Evolutionary conservation across 2,113 vertebrate genomes (phyloP), one percentile per base, ranked within the genome.

Genomic region (Serilophus lunatus): DNA sequence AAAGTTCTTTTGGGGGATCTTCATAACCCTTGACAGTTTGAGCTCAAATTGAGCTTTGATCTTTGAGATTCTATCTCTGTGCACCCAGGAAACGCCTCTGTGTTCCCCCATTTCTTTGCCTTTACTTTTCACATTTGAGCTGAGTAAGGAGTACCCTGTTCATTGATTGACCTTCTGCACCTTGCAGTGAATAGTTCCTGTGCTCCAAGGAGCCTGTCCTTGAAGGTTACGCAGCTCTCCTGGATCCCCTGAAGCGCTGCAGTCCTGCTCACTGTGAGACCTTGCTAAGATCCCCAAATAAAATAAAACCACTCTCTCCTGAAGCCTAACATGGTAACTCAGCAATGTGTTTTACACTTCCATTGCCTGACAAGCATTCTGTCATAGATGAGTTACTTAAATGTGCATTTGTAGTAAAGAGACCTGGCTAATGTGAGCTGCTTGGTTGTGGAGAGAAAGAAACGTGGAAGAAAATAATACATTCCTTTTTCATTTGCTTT

Each of bases 401-500:
- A 65, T 12, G 51, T 12, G 15, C 65, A 51, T 93, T 79, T 86
- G 8, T 56, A 64, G n/a, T 64, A 74, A n/a, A 68, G 8, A 78
- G 33, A 44, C 29, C 54, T 63, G 29, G 59, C 23, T 88, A 72
- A 80, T 12, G 9, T 12, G 57, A 93, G 35, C 23, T 72, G 25
- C 53, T 83, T 31, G 63, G 49, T 5, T 75, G 83, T 2, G 2
- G 31, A 71, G 59, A 77, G n/a, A 70, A 88, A 83, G 19, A 91
- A 92, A 83, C 56, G 71, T 8, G 18, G 35, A 89, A 64, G 24
- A 33, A 83, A 77, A 72, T 78, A 71, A 20, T 5, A 29, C 19
- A 66, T 18, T 93, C 7, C 11, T 88, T 92, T 87, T 87, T 49
- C 35, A 93, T 94, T 90, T 88, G 26, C 12, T 82, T 93, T 85